These are phyloP conservation scores for Bostrychus sinensis DNA, from an alignment of 2,113 vertebrate genomes.

Conservation along the genomic window DNA sequence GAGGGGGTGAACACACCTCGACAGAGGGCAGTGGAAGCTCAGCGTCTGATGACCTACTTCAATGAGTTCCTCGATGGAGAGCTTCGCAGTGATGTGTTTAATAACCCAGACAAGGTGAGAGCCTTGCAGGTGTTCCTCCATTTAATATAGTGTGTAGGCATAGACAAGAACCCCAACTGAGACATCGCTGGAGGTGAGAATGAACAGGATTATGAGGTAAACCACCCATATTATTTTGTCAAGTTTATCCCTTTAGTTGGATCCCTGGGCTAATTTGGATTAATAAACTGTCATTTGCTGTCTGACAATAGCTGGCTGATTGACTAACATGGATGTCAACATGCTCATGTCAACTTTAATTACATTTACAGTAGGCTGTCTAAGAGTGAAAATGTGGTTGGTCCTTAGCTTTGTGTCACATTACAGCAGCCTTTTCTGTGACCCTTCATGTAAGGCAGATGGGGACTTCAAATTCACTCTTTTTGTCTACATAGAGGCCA, in stretches of 20 bases:
- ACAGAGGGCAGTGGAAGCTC: constrained; percentile 96
- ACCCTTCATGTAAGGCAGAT: constrained; percentile 38
- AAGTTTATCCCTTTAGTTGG: constrained; percentile 75
- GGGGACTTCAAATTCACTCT: constrained; percentile 38
- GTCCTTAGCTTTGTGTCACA: constrained; percentile 51
- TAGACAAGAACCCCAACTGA: constrained; percentile 44
- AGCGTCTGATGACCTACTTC: constrained; percentile 99
- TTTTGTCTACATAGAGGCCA: constrained; percentile 29
- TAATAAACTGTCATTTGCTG: constrained; percentile 71
- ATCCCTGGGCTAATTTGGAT: constrained; percentile 76
- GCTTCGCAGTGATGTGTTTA: constrained; percentile 98
- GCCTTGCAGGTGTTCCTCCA: constrained; percentile 4
- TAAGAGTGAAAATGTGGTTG: constrained; percentile 48
- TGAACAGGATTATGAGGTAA: constrained; percentile 72
- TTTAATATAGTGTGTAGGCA: constrained; percentile 40
- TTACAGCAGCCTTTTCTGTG: constrained; percentile 48
- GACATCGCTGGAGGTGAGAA: constrained; percentile 69
- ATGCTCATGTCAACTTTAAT: constrained; percentile 73
- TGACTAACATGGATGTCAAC: constrained; percentile 74
- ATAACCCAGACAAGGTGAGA: constrained; percentile 96
- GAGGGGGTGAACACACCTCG: constrained; percentile 98
- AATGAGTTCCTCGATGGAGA: constrained; percentile 99
- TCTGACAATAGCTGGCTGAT: constrained; percentile 70
- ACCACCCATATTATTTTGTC: constrained; percentile 71
- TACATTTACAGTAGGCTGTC: constrained; percentile 63